These are phyloP conservation scores for Troides oblongomaculatus DNA, from an alignment of 2,888 invertebrate species.

Conservation along the genomic window DNA sequence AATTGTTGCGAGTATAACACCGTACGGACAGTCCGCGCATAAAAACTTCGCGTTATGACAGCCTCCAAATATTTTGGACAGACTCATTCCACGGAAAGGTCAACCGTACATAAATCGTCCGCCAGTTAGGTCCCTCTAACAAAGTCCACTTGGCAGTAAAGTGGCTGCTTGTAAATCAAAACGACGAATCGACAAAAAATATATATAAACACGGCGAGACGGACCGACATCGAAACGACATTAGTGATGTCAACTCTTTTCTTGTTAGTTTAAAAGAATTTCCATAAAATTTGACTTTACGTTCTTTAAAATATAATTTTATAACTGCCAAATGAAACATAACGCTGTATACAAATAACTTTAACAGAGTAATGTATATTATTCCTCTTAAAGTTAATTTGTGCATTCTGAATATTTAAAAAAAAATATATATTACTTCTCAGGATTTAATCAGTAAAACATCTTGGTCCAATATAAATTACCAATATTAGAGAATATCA, in stretches of 20 bases:
- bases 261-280: constrained; percentile 42
- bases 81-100: constrained; percentile 60
- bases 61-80: constrained; percentile 70
- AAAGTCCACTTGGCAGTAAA: constrained; percentile 75
- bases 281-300: background rate
- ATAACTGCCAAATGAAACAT: background rate
- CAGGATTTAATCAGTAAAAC: too few species aligned
- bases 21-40: constrained; percentile 36
- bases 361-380: background rate
- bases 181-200: constrained; percentile 70
- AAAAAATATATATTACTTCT: too few species aligned
- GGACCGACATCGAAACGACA: constrained; percentile 53
- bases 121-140: constrained; percentile 71
- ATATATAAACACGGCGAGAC: constrained; percentile 60
- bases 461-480: too few species aligned
- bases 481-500: too few species aligned
- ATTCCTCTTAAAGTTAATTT: background rate
- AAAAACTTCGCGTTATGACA: constrained; percentile 60
- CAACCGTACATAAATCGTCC: constrained; percentile 68
- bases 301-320: background rate
- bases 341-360: background rate
- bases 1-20: constrained; percentile 49
- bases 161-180: constrained; percentile 76
- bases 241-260: constrained; percentile 46
- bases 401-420: too few species aligned